These are phyloP conservation scores for Echiichthys vipera DNA, from an alignment of 2,797 vertebrate genomes.

Conservation along the genomic window DNA sequence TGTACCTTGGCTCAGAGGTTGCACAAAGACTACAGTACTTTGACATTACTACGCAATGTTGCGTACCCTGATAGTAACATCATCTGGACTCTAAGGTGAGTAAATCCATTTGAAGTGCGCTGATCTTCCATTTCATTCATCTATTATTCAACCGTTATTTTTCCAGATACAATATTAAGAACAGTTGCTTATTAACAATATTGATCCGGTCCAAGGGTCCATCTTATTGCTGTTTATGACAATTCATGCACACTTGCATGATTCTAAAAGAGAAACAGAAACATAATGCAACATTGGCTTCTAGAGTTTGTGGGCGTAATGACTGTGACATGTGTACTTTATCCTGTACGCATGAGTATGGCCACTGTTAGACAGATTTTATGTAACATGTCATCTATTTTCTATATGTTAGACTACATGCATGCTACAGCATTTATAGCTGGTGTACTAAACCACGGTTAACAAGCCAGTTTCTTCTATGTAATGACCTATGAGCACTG, in stretches of 20 bases:
- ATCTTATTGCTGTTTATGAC: neutral
- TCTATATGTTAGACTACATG: neutral
- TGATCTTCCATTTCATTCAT: no score
- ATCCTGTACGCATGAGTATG: neutral
- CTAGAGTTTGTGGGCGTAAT: neutral
- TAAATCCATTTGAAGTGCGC: conserved; percentile 7
- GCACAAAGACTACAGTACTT: neutral
- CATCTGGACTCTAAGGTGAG: neutral
- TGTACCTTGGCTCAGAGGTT: neutral
- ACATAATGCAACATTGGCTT: neutral
- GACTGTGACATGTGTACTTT: neutral
- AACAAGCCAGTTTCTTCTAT: neutral
- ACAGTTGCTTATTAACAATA: no score
- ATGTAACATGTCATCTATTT: neutral
- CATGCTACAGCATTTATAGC: neutral
- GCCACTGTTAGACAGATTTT: neutral
- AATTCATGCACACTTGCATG: neutral
- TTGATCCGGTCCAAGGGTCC: no score
- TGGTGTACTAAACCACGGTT: neutral
- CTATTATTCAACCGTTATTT: no score
- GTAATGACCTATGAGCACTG: neutral
- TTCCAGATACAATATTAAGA: no score
- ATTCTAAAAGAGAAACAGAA: neutral
- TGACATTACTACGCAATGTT: conserved; percentile 12
- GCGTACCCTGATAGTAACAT: neutral